Evolutionary conservation across 1,140 invertebrate species (phyloP).

Genomic region (Solenopsis invicta): DNA sequence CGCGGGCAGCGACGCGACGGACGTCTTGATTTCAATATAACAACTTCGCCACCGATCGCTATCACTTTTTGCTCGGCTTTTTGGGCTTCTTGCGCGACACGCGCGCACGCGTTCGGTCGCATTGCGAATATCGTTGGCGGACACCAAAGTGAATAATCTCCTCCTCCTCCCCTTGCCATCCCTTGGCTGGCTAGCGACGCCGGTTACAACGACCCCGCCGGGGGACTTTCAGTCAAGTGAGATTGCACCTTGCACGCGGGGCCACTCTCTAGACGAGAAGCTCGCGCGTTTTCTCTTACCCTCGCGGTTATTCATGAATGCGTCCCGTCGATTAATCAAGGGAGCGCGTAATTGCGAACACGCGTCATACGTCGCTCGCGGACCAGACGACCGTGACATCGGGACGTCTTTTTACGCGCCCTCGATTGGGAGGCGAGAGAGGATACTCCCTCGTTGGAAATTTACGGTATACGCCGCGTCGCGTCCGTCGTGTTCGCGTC

Average conservation of each 20-base stretch:
- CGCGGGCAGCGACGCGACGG: not conserved
- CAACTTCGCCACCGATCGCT: constrained; percentile 49
- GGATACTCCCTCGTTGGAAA: not conserved
- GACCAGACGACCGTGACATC: constrained; percentile 36
- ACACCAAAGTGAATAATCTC: constrained; percentile 13
- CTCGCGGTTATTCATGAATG: constrained; percentile 44
- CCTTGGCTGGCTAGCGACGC: not conserved
- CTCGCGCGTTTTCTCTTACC: not conserved
- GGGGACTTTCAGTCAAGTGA: constrained; percentile 23
- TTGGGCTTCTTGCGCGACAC: constrained; percentile 38
- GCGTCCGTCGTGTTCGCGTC: not conserved
- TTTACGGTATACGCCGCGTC: not conserved
- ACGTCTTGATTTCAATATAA: constrained; percentile 65
- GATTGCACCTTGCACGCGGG: too few species aligned
- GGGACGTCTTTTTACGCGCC: constrained; percentile 6
- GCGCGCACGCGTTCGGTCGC: not conserved
- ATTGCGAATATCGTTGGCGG: constrained; percentile 47
- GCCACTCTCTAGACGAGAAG: too few species aligned
- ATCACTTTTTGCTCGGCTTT: constrained; percentile 48
- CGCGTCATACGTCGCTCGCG: constrained; percentile 59
- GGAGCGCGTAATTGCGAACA: constrained; percentile 55
- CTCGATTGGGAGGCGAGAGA: not conserved
- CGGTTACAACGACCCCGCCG: constrained; percentile 28
- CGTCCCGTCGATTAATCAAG: constrained; percentile 62
- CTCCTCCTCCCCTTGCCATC: not conserved